These are phyloP conservation scores for Megatriorchis doriae DNA, from an alignment of 2,113 vertebrate species.

Conservation along the genomic window DNA sequence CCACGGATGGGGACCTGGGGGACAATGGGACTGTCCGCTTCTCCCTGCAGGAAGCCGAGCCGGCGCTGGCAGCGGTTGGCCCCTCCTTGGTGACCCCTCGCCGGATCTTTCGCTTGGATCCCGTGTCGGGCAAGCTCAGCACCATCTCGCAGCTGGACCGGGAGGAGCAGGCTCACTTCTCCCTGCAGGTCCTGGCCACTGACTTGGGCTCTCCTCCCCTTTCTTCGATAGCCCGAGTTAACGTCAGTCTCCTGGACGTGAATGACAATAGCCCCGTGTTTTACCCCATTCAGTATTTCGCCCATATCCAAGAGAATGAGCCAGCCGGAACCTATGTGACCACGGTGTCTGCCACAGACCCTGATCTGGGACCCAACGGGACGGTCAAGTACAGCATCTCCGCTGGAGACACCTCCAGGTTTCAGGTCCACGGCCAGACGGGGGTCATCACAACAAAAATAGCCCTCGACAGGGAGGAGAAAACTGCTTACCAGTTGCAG, in stretches of 20 bases:
- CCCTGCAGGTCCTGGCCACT: conserved; percentile 81
- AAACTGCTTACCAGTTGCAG: conserved; percentile 91
- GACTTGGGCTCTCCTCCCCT: conserved; percentile 87
- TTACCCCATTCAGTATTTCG: conserved; percentile 95
- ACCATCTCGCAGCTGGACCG: conserved; percentile 83
- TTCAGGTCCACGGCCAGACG: conserved; percentile 85
- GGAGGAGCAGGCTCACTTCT: conserved; percentile 84
- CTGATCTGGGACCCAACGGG: conserved; percentile 88
- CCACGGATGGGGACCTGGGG: conserved; percentile 90
- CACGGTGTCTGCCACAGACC: conserved; percentile 87
- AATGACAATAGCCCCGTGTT: conserved; percentile 96
- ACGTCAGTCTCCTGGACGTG: conserved; percentile 86
- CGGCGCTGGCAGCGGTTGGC: neutral
- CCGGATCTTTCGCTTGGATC: conserved; percentile 84
- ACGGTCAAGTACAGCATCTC: conserved; percentile 89
- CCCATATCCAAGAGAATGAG: conserved; percentile 93
- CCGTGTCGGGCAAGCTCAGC: conserved; percentile 81
- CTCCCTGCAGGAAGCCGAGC: conserved; percentile 83
- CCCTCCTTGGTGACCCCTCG: conserved; percentile 19
- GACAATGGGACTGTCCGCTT: conserved; percentile 91
- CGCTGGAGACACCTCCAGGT: conserved; percentile 86
- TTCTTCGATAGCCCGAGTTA: conserved; percentile 80
- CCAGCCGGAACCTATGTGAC: conserved; percentile 86
- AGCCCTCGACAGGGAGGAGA: conserved; percentile 91
- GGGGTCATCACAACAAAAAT: conserved; percentile 87